Conservation (phyloP, 2,113 vertebrate species). For the Nansenia antarctica region DNA sequence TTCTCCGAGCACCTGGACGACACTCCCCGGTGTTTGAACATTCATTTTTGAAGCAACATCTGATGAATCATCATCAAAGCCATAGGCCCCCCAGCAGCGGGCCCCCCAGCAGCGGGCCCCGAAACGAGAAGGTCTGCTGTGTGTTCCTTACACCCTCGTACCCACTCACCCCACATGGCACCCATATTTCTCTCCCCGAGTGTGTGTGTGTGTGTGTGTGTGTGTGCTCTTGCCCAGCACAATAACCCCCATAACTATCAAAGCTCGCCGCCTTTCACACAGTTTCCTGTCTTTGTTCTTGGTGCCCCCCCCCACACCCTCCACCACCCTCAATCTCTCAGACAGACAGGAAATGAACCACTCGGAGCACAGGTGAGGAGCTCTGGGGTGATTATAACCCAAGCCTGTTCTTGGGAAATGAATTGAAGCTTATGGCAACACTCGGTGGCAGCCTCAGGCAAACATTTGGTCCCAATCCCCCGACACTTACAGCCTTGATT, state of each 20-base stretch:
- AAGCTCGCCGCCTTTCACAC: constrained; percentile 52
- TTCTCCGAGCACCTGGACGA: constrained; percentile 47
- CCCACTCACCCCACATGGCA: constrained; percentile 62
- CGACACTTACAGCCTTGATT: constrained; percentile 28
- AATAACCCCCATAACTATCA: constrained; percentile 58
- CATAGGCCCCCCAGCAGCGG: neutral
- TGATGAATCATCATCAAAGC: constrained; percentile 45
- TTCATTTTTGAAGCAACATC: constrained; percentile 1
- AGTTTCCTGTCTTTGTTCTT: constrained; percentile 63
- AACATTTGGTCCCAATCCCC: constrained; percentile 33
- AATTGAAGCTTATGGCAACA: constrained; percentile 35
- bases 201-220: no score
- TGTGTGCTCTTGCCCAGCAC: constrained; percentile 26
- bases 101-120: constrained; percentile 29
- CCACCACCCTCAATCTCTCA: constrained; percentile 33
- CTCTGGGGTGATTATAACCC: constrained; percentile 22
- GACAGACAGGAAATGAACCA: constrained; percentile 66
- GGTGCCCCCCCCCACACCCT: neutral
- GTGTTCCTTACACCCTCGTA: constrained; percentile 34
- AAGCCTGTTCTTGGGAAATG: constrained; percentile 20
- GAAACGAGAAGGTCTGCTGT: constrained; percentile 49
- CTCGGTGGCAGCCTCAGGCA: constrained; percentile 21
- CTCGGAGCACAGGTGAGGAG: constrained; percentile 54
- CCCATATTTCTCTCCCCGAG: constrained; percentile 69
- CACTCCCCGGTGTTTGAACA: constrained; percentile 17